Evolutionary conservation across 92 coral and sea anemone species (phyloP).

Genomic region (Actinostola sp.): DNA sequence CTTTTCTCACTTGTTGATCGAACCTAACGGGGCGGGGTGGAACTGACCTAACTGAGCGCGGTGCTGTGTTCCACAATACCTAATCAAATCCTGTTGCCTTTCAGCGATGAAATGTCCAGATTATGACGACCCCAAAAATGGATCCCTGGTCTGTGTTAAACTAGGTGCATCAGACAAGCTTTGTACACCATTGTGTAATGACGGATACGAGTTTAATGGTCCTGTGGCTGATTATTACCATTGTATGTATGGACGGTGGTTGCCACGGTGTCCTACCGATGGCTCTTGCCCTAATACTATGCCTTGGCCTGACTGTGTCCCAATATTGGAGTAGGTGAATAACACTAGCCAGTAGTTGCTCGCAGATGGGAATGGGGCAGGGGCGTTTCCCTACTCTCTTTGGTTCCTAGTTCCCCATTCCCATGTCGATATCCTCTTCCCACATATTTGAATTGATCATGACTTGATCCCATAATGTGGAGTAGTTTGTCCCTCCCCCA

Average conservation of each 20-base stretch:
- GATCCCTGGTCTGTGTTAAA: slow-evolving; percentile 30
- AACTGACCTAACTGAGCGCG: no score
- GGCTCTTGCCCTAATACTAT: slow-evolving; percentile 5
- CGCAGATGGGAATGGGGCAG: no score
- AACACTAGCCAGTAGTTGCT: no score
- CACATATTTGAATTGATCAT: no score
- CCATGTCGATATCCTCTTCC: no score
- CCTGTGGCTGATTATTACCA: background rate
- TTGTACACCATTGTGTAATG: slow-evolving; percentile 6
- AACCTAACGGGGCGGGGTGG: no score
- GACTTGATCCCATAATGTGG: no score
- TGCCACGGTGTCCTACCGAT: slow-evolving; percentile 4
- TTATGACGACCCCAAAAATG: slow-evolving; percentile 46
- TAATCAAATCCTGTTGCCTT: background rate
- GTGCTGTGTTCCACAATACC: no score
- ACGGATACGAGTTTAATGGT: slow-evolving; percentile 5
- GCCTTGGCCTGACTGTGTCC: slow-evolving; percentile 37
- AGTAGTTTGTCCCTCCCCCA: no score
- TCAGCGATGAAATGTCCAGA: slow-evolving; percentile 16
- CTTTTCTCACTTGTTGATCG: no score
- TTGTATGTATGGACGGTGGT: slow-evolving; percentile 23
- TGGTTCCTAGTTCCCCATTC: no score
- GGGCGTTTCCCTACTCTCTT: no score
- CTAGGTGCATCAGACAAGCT: background rate
- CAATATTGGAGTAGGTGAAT: slow-evolving; percentile 6